These are phyloP conservation scores for Neodontobutis hainanensis DNA, from an alignment of 2,113 vertebrate species.

Conservation along the genomic window DNA sequence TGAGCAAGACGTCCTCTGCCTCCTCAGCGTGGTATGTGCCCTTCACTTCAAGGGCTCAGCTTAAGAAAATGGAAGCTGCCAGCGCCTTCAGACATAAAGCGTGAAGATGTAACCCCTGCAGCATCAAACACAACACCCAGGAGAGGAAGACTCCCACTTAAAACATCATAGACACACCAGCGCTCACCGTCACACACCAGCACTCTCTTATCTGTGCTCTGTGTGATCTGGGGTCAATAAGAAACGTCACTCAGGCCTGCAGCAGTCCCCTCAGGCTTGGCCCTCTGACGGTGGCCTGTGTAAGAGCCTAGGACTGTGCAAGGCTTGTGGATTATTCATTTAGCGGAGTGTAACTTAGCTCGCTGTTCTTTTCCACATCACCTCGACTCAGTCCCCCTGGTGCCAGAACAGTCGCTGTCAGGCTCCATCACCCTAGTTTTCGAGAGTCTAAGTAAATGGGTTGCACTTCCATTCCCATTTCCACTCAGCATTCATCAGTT, in stretches of 20 bases:
- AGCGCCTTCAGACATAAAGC: constrained; percentile 40
- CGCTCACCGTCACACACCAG: constrained; percentile 3
- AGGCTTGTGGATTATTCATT: constrained; percentile 62
- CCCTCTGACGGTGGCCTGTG: constrained; percentile 37
- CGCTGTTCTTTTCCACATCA: constrained; percentile 53
- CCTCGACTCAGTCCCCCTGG: constrained; percentile 34
- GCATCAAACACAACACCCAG: constrained; percentile 13
- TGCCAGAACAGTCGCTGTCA: constrained; percentile 38
- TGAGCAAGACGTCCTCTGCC: constrained; percentile 51
- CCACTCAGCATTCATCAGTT: constrained; percentile 44
- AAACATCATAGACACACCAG: constrained; percentile 32
- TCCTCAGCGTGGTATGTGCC: constrained; percentile 17
- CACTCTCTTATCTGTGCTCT: constrained; percentile 19
- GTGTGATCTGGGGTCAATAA: constrained; percentile 45
- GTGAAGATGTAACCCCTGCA: constrained; percentile 20
- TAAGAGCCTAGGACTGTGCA: constrained; percentile 26
- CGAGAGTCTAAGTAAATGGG: constrained; percentile 46
- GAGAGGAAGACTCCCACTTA: constrained; percentile 18
- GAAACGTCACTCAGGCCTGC: constrained; percentile 36
- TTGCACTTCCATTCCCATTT: constrained; percentile 55
- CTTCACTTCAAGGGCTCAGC: constrained; percentile 62
- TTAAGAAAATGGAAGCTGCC: constrained; percentile 51
- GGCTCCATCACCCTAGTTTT: constrained; percentile 44
- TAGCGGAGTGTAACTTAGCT: constrained; percentile 45
- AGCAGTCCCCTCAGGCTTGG: constrained; percentile 39